Percentiles rank a stretch among this genome's conserved stretches.
These are phyloP conservation scores for Apocrypta bakeri DNA, from an alignment of 1,140 invertebrate species.

Conservation along the genomic window DNA sequence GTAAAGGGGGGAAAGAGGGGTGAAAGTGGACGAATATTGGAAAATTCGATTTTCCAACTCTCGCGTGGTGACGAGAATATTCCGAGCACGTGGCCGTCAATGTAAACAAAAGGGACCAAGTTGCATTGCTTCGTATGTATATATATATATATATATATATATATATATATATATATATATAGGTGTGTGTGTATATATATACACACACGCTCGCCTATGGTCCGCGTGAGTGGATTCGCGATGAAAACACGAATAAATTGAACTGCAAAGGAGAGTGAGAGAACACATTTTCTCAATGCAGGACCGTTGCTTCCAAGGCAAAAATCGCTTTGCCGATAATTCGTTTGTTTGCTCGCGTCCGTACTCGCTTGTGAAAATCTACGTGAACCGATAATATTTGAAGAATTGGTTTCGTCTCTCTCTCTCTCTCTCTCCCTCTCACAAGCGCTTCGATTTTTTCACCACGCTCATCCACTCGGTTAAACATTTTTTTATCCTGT, in stretches of 20 bases:
- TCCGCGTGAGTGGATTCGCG: conserved; percentile 47
- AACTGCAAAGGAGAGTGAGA: not conserved
- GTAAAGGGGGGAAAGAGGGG: not conserved
- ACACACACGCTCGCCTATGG: conserved; percentile 40
- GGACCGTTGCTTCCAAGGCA: not conserved
- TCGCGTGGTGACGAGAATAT: conserved; percentile 47
- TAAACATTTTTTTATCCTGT: too few species aligned
- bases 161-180: too few species aligned
- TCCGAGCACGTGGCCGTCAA: conserved; percentile 56
- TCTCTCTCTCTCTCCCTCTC: too few species aligned
- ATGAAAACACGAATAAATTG: conserved; percentile 31
- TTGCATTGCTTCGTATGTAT: not conserved
- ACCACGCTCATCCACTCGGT: too few species aligned
- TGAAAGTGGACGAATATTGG: conserved; percentile 52
- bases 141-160: not conserved
- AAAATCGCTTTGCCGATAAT: conserved; percentile 20
- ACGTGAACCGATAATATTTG: conserved; percentile 2
- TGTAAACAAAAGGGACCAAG: conserved; percentile 58
- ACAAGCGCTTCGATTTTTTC: too few species aligned
- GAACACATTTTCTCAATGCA: not conserved
- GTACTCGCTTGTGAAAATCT: not conserved
- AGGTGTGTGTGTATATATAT: too few species aligned
- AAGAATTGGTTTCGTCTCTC: not conserved
- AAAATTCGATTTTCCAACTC: conserved; percentile 58
- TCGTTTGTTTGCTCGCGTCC: conserved; percentile 18